A percentile compares a stretch with the other conserved stretches of the same genome.
These are phyloP conservation scores for Epinephelus cyanopodus DNA, from an alignment of 2,113 vertebrate species.

Conservation along the genomic window DNA sequence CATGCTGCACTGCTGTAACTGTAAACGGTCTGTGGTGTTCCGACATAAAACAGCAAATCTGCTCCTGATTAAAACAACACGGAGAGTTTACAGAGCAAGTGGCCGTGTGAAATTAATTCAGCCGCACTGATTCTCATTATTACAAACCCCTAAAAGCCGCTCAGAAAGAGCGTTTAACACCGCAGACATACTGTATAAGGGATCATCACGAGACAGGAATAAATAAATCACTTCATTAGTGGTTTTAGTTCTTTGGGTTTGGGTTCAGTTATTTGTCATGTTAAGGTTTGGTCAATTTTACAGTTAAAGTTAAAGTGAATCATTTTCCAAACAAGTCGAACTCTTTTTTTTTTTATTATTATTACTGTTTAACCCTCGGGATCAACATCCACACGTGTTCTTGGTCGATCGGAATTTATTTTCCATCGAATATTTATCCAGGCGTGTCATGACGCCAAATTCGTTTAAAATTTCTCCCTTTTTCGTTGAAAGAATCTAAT, in stretches of 20 bases:
- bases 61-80: conserved; percentile 83
- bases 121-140: conserved; percentile 63
- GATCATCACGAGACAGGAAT: background rate
- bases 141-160: background rate
- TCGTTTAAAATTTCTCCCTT: background rate
- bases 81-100: conserved; percentile 67
- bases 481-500: background rate
- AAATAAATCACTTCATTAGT: background rate
- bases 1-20: conserved; percentile 22
- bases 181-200: background rate
- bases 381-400: background rate
- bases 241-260: background rate
- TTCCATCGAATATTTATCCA: background rate
- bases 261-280: background rate
- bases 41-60: conserved; percentile 82
- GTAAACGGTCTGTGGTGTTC: conserved; percentile 80
- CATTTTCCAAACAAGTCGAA: background rate
- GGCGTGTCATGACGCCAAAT: background rate
- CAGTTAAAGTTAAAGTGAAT: background rate
- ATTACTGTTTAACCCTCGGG: too few species aligned
- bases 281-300: background rate
- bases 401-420: background rate
- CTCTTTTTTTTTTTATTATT: background rate
- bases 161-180: background rate
- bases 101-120: conserved; percentile 67